Conservation (phyloP, 2,888 invertebrate genomes). For the Tinea pellionella region DNA sequence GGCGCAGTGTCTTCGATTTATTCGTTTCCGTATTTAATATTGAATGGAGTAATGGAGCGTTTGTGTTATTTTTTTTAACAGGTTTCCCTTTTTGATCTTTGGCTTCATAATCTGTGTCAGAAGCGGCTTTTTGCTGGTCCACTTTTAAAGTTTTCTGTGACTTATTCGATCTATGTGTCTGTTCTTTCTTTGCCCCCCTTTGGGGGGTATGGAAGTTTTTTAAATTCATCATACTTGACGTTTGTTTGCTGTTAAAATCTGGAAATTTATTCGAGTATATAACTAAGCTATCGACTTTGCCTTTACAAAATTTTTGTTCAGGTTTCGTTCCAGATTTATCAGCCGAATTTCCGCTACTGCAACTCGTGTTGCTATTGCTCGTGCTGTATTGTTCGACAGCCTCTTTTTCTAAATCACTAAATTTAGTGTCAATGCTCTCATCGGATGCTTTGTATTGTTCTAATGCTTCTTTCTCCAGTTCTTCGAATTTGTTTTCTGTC, state of each 20-base stretch:
- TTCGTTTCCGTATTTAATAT: neutral
- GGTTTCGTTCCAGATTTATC: conserved; percentile 38
- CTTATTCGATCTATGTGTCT: conserved; percentile 41
- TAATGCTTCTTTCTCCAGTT: conserved; percentile 70
- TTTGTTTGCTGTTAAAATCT: conserved; percentile 45
- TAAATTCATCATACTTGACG: conserved; percentile 56
- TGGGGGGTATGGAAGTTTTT: conserved; percentile 67
- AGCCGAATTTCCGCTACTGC: conserved; percentile 52
- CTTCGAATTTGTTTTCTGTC: conserved; percentile 56
- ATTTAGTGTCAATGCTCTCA: conserved; percentile 69
- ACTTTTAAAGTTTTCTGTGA: conserved; percentile 34
- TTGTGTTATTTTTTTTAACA: neutral
- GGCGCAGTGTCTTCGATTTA: neutral
- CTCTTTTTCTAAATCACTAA: conserved; percentile 73
- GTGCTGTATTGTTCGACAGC: conserved; percentile 75
- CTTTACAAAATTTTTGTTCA: conserved; percentile 50
- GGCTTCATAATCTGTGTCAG: conserved; percentile 55
- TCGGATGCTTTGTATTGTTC: conserved; percentile 71
- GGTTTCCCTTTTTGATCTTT: conserved; percentile 34
- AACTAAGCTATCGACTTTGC: conserved; percentile 54
- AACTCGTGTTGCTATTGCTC: conserved; percentile 60
- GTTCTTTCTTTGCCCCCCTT: conserved; percentile 65
- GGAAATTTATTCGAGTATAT: conserved; percentile 63
- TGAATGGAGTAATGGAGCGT: neutral
- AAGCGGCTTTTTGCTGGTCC: conserved; percentile 47